Percentiles rank a stretch among this genome's conserved stretches.
These are phyloP conservation scores for Sarotherodon lohbergeri DNA, from an alignment of 2,113 vertebrate genomes.

Conservation along the genomic window DNA sequence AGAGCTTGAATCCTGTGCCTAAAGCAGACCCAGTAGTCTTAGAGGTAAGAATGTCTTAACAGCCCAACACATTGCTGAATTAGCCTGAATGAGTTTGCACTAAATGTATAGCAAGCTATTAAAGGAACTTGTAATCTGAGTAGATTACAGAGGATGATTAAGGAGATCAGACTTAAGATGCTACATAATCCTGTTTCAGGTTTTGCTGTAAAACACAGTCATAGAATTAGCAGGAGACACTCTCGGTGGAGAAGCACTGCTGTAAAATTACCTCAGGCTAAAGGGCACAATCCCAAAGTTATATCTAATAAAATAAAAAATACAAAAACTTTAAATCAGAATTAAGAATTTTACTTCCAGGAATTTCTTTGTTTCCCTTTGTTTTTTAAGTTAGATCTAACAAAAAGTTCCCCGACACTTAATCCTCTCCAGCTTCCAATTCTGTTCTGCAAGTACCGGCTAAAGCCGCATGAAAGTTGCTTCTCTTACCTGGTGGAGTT, in stretches of 20 bases:
- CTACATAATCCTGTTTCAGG: constrained; percentile 9
- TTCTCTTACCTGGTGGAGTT: constrained; percentile 71
- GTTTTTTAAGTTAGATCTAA: neutral
- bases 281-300: neutral
- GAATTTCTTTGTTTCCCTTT: neutral
- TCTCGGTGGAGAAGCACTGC: neutral
- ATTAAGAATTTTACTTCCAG: neutral
- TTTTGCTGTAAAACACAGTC: neutral
- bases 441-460: neutral
- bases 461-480: neutral
- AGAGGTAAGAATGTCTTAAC: neutral
- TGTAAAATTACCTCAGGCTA: neutral
- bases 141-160: constrained; percentile 17
- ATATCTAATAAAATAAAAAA: neutral
- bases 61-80: neutral
- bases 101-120: neutral
- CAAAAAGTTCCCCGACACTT: neutral
- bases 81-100: neutral
- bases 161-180: constrained; percentile 14
- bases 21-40: neutral
- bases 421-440: neutral
- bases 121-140: constrained; percentile 23
- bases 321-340: neutral
- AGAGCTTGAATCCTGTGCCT: neutral
- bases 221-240: neutral